phyloP scores from a whole-genome alignment of 2,797 vertebrate species.

The Siniperca undulata region DNA sequence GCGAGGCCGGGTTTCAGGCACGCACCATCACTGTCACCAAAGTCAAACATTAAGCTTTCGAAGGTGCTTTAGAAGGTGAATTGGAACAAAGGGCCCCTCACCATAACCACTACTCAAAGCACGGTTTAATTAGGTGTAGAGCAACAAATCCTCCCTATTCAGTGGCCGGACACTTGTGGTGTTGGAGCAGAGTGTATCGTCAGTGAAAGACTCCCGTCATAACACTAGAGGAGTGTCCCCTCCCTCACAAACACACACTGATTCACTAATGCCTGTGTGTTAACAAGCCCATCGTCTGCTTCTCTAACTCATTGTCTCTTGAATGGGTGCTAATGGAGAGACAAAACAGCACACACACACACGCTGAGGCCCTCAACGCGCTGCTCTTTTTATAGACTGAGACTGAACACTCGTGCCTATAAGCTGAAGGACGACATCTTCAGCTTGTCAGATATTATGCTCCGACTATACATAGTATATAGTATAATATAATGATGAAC shows the following conservation, averaged over 20 bases:
- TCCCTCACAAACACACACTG: conserved; percentile 78
- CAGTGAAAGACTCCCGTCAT: conserved; percentile 78
- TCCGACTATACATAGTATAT: background rate
- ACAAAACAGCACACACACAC: conserved; percentile 74
- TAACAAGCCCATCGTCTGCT: conserved; percentile 82
- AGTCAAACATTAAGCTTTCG: conserved; percentile 73
- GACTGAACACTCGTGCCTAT: conserved; percentile 38
- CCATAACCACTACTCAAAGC: conserved; percentile 76
- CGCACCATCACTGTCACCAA: conserved; percentile 40
- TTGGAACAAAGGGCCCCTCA: conserved; percentile 75
- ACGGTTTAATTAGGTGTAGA: conserved; percentile 84
- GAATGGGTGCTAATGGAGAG: conserved; percentile 82
- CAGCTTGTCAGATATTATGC: background rate
- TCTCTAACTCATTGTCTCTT: conserved; percentile 80
- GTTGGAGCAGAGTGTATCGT: conserved; percentile 78
- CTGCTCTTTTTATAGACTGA: conserved; percentile 74
- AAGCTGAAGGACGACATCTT: conserved; percentile 22
- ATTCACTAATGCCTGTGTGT: conserved; percentile 81
- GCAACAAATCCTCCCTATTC: conserved; percentile 83
- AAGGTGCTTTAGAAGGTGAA: conserved; percentile 76
- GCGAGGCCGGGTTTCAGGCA: conserved; percentile 9
- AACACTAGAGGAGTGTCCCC: conserved; percentile 77
- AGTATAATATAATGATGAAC: background rate
- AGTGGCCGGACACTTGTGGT: conserved; percentile 78
- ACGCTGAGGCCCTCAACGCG: conserved; percentile 61